These are phyloP conservation scores for Narcine bancroftii DNA, from an alignment of 2,113 vertebrate species.

Conservation along the genomic window DNA sequence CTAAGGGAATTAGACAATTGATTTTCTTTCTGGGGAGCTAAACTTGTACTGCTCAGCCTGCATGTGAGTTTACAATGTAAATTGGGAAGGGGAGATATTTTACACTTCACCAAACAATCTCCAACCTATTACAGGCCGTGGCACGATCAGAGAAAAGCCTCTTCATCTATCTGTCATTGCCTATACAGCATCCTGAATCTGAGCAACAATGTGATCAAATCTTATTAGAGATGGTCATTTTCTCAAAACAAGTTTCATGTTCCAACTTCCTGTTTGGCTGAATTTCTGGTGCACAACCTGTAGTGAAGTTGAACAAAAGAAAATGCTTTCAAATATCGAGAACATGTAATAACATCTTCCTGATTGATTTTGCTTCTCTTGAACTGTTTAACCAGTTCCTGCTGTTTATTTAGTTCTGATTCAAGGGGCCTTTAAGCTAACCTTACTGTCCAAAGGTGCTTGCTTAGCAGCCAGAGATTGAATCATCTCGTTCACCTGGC, in stretches of 20 bases:
- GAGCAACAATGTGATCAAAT: background rate
- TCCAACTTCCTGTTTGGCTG: background rate
- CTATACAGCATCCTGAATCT: background rate
- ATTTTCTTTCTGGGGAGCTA: background rate
- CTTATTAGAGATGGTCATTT: background rate
- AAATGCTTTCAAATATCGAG: background rate
- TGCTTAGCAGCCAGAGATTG: background rate
- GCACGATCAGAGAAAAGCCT: background rate
- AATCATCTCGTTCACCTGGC: background rate
- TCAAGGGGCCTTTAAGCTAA: background rate
- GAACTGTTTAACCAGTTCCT: background rate
- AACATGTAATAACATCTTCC: conserved; percentile 15
- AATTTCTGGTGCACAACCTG: background rate
- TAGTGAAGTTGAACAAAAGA: background rate
- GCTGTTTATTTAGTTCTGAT: conserved; percentile 16
- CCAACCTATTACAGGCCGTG: background rate
- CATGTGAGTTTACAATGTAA: background rate
- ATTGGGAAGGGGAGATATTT: background rate
- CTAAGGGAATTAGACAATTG: background rate
- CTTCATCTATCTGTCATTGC: background rate
- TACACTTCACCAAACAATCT: conserved; percentile 7
- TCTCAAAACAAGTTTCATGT: background rate
- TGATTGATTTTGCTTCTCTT: background rate
- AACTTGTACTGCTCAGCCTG: background rate
- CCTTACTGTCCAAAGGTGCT: conserved; percentile 24